Conservation (phyloP, 2,113 vertebrate species). For the Oreochromis spilurus region DNA sequence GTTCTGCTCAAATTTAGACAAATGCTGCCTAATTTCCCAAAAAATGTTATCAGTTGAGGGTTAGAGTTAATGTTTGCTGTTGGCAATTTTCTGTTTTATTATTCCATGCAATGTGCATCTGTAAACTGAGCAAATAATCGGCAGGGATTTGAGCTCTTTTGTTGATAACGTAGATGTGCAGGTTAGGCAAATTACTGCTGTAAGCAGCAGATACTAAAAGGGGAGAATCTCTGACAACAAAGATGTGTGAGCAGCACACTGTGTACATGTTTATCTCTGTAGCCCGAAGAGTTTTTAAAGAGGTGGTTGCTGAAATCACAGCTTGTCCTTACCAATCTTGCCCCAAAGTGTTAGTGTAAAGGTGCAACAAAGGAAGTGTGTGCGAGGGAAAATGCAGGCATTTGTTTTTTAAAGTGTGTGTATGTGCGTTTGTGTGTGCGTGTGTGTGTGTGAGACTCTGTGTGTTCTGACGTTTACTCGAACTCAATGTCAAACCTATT, state of each 20-base stretch:
- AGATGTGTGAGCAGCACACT: neutral
- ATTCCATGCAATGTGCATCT: neutral
- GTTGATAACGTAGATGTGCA: neutral
- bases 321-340: neutral
- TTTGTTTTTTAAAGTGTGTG: neutral
- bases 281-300: neutral
- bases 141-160: neutral
- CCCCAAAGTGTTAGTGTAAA: neutral
- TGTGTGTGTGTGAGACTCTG: neutral
- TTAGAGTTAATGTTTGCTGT: neutral
- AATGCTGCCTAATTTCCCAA: neutral
- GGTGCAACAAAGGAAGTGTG: neutral
- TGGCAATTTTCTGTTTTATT: neutral
- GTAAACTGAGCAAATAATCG: neutral
- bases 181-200: neutral
- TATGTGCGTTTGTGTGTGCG: neutral
- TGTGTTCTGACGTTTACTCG: neutral
- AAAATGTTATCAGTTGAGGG: neutral
- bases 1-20: neutral
- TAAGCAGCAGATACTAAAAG: neutral
- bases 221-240: neutral
- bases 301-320: neutral
- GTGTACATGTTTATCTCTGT: neutral
- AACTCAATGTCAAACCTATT: conserved; percentile 64
- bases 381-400: neutral